Percentiles rank a stretch among this genome's conserved stretches.
phyloP scores from a whole-genome alignment of 2,797 vertebrate genomes.

The Nasua narica region DNA sequence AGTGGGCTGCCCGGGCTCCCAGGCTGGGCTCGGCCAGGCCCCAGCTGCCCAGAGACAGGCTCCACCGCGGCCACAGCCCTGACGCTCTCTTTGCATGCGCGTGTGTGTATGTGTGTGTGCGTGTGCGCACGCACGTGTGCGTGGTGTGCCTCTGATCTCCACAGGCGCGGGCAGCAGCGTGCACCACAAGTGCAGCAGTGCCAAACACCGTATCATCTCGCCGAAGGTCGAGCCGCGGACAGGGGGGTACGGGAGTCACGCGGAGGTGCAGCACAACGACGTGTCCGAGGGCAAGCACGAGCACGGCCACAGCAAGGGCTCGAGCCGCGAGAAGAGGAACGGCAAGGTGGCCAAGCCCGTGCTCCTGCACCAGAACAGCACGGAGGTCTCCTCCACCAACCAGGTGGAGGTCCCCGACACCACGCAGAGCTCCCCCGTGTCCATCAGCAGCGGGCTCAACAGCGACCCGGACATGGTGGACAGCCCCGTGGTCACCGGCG shows the following conservation, averaged over 20 bases:
- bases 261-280: constrained; percentile 98
- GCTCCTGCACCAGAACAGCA: constrained; percentile 98
- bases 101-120: accelerated
- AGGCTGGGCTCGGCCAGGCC: constrained; percentile 4
- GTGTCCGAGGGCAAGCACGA: constrained; percentile 98
- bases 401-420: constrained; percentile 99
- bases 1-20: constrained; percentile 54
- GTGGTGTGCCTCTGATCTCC: constrained; percentile 49
- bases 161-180: constrained; percentile 98
- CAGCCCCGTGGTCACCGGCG: constrained; percentile 95
- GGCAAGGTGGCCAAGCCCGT: constrained; percentile 97
- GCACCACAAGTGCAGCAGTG: constrained; percentile 99
- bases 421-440: constrained; percentile 98
- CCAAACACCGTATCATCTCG: constrained; percentile 99
- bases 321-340: constrained; percentile 94
- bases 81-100: background rate
- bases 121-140: background rate
- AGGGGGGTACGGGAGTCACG: constrained; percentile 92
- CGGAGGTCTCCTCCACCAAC: constrained; percentile 98
- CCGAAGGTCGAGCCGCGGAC: constrained; percentile 98
- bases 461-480: constrained; percentile 98
- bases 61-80: background rate
- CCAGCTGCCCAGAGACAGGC: background rate
- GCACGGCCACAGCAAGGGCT: constrained; percentile 89
- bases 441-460: constrained; percentile 99